Base-by-base conservation (phyloP, 2,888 invertebrate genomes). In the Tipula unca region DNA sequence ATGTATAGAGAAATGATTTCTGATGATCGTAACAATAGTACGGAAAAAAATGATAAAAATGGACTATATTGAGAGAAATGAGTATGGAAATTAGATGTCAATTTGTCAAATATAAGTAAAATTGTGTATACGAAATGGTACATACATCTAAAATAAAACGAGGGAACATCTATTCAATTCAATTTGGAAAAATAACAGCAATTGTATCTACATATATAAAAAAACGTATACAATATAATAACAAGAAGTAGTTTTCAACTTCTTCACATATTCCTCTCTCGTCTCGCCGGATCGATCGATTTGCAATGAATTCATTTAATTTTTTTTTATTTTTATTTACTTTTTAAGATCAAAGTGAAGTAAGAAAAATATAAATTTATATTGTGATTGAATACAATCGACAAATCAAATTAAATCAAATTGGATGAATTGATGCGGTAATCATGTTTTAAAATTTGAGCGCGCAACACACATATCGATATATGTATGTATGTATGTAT, bases 81-180 rank as follows among this genome's bases (percentile, higher is more conserved):
- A 83, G 83, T 83, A 83, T 83, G 83, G 83, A 83, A 83, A 83
- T 83, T 83, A 83, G 83, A 83, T 83, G 83, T 83, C 83, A 83
- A 83, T 83, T 83, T 83, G 83, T 83, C 83, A 83, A 83, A 83
- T 83, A 83, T 17, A 83, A 83, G 69, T 69, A 69, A 69, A 69
- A 69, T 69, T 69, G 69, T 69, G 69, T 69, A 8, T 10, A 48
- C 48, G 17, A 48, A n/a, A 39, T 39, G 5, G 69, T 25, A 25
- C 25, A 3, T 48, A 3, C 48, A 17, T 25, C n/a, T n/a, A n/a
- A n/a, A n/a, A n/a, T n/a, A n/a, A n/a, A n/a, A 69, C 69, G 69
- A 69, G 69, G 69, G 69, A 69, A 69, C 20, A 69, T 69, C 25
- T 69, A 25, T 69, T 69, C 25, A 69, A 69, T 69, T 69, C 69